Conservation (phyloP, 2,113 vertebrate species). For the Cebidichthys violaceus region DNA sequence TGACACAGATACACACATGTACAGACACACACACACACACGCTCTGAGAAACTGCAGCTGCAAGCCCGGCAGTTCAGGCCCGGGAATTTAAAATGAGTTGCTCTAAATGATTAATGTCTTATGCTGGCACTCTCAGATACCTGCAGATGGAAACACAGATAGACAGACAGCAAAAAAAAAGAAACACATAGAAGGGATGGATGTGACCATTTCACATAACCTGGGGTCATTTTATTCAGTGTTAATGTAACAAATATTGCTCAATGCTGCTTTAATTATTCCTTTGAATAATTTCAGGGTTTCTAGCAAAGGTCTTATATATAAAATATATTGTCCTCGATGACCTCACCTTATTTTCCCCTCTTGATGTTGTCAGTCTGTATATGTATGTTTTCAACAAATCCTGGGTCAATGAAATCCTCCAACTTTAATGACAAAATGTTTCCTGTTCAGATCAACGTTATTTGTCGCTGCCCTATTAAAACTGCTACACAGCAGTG, state of each 20-base stretch:
- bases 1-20: not conserved
- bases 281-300: not conserved
- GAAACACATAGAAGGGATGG: not conserved
- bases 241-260: not conserved
- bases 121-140: slow-evolving; percentile 28
- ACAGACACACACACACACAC: not conserved
- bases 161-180: not conserved
- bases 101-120: slow-evolving; percentile 65
- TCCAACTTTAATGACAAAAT: not conserved
- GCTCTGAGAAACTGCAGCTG: slow-evolving; percentile 16
- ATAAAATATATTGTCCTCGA: not conserved
- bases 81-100: slow-evolving; percentile 63
- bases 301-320: not conserved
- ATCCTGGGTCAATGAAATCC: not conserved
- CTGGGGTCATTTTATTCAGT: not conserved
- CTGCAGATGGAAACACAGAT: slow-evolving; percentile 12
- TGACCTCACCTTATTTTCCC: not conserved
- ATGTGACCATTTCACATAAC: not conserved
- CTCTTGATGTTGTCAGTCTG: not conserved
- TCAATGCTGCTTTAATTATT: not conserved
- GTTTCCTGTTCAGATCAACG: not conserved
- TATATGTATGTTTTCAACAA: not conserved
- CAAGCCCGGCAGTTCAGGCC: slow-evolving; percentile 46
- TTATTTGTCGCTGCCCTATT: not conserved
- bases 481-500: not conserved